Evolutionary conservation across 1,140 invertebrate genomes (phyloP), one percentile per base, ranked within the genome.

Genomic region (Drosophila arawakana): DNA sequence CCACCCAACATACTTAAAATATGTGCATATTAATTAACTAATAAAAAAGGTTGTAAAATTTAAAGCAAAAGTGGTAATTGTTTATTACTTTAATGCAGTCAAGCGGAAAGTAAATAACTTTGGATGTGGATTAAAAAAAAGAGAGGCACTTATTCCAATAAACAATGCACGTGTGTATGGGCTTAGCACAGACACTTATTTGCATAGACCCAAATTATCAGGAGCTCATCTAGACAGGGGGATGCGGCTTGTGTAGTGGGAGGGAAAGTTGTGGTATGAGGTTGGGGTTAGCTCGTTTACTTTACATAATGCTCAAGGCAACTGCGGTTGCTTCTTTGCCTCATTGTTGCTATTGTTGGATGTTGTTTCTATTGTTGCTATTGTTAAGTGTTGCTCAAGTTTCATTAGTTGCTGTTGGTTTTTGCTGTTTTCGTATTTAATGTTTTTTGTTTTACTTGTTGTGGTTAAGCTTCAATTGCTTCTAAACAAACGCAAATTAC

Each of bases 401-500:
- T 77, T 68, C 82, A 81, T 81, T 86, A 76, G 62, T 72, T 80
- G 62, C 67, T 73, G 66, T 55, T 58, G 62, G 49, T 55, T 70
- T n/a, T 50, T 58, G 61, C 61, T 72, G 61, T 68, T 69, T 52
- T 55, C 21, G 41, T 41, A 30, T 61, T 10, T 30, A 21, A 21
- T 30, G 3, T 4, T 30, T 30, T 30, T 30, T 30, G 25, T 46
- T 18, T 25, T 35, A 39, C 25, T 61, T 80, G 72, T 57, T 89
- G 83, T 58, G 74, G 83, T 88, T 88, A 81, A 68, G 83, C 83
- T 89, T 88, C 84, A 88, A 88, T 88, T 88, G 84, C 84, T 89
- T 88, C 80, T 84, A 88, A 89, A 76, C 84, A 88, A 88, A 88
- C 81, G 84, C 84, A 89, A 77, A 88, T 89, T 80, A 81, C 80